Base-by-base conservation (phyloP, 2,888 invertebrate species). In the Antheraea assamensis region DNA sequence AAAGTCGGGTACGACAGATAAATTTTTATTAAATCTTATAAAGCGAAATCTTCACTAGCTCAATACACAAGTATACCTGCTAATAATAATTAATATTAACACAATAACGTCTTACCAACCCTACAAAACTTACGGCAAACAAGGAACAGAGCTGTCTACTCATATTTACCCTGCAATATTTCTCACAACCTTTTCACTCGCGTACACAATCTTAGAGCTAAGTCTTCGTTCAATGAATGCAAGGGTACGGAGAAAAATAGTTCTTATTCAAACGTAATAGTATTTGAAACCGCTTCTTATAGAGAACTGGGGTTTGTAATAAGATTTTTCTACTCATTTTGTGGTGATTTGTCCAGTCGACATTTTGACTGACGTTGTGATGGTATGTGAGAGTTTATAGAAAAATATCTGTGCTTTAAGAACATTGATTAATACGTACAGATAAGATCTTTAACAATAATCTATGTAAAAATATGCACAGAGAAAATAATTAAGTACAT, bases 161-260 rank as follows among this genome's bases (percentile, higher is more conserved):
- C 82, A 82, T 83, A 86, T 88, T 87, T 84, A 83, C 82, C 79
- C 74, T 77, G 85, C 86, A 88, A 88, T 88, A 86, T 88, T 86
- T 88, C 88, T 85, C 81, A 75, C 78, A 80, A 81, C 83, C 84
- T 85, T 84, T 87, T 86, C 82, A 78, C 81, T 74, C 72, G 77
- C 75, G 77, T 81, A 83, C 80, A 78, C 84, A 85, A 84, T 86
- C 85, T 86, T 80, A 80, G 81, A 85, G 82, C 82, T 81, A 80
- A 85, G 85, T 84, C 81, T 81, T 81, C 74, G 78, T 82, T 80
- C 81, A 79, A 81, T 81, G 81, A 55, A 35, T 79, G 74, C 76
- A 80, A 81, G 78, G 78, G 75, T 5, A 58, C 5, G 21, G 52
- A 0, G 70, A 1, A 64, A 31, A 61, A 42, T 47, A 58, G 8